These are phyloP conservation scores for Omphaloscelis lunosa DNA, from an alignment of 2,888 invertebrate species.

Conservation along the genomic window DNA sequence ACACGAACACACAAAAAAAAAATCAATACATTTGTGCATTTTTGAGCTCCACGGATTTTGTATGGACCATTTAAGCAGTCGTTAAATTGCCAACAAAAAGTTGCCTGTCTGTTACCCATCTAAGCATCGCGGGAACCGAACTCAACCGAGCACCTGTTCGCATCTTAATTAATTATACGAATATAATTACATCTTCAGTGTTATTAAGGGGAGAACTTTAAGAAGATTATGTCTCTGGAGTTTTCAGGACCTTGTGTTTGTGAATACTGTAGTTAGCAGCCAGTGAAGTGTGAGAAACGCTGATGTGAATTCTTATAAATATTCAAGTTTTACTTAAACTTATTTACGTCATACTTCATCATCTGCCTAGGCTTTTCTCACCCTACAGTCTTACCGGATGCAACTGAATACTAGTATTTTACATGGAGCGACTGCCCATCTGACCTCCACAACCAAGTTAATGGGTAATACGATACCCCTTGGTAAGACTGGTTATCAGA, in stretches of 20 bases:
- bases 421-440: background rate
- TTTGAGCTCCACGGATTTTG: background rate
- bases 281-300: slow-evolving; percentile 1
- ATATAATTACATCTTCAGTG: slow-evolving; percentile 73
- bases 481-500: background rate
- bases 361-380: background rate
- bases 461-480: background rate
- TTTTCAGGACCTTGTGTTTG: slow-evolving; percentile 58
- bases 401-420: background rate
- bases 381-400: background rate
- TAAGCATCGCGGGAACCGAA: slow-evolving; percentile 72
- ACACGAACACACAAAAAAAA: background rate
- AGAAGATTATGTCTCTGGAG: slow-evolving; percentile 67
- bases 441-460: background rate
- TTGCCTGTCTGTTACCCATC: slow-evolving; percentile 33
- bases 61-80: no score
- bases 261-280: slow-evolving; percentile 35
- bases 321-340: background rate
- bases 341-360: background rate
- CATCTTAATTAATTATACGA: slow-evolving; percentile 72
- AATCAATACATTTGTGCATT: no score
- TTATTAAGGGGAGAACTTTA: slow-evolving; percentile 71
- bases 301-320: slow-evolving; percentile 25
- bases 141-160: slow-evolving; percentile 70
- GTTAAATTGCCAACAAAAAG: background rate